Conservation (phyloP, 2,113 vertebrate genomes). For the Leptosomus discolor region DNA sequence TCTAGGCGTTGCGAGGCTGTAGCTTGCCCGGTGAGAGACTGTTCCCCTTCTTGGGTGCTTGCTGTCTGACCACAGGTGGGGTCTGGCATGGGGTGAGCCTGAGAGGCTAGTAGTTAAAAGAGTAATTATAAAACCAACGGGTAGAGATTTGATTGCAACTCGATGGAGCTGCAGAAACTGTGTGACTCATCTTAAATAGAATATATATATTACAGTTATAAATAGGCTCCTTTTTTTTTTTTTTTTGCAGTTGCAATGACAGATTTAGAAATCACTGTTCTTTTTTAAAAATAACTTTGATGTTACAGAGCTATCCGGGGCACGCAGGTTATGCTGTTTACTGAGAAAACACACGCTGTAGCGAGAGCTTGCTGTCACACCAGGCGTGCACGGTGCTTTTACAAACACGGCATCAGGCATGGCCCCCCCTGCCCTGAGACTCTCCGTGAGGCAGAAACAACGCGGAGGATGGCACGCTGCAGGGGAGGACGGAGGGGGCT, state of each 20-base stretch:
- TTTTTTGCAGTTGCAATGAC: background rate
- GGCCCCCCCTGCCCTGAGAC: background rate
- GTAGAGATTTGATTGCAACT: background rate
- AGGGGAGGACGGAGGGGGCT: background rate
- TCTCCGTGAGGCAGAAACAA: background rate
- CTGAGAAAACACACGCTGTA: background rate
- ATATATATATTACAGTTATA: background rate
- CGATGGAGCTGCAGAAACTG: background rate
- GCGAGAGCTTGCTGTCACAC: background rate
- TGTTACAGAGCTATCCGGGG: background rate
- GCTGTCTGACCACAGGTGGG: background rate
- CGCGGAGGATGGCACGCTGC: fast-evolving
- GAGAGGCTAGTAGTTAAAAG: background rate
- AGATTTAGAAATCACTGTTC: conserved; percentile 12
- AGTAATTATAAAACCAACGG: background rate
- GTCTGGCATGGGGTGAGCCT: background rate
- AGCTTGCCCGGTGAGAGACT: background rate
- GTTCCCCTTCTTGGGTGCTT: background rate
- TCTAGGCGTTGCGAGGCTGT: background rate
- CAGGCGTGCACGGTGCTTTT: background rate
- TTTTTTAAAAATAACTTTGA: conserved; percentile 3
- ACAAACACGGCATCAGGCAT: background rate
- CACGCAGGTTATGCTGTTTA: background rate
- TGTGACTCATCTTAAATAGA: background rate
- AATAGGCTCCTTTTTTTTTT: background rate